Evolutionary conservation across 2,113 vertebrate genomes (phyloP), one percentile per base, ranked within the genome.

Genomic region (Lepidothrix coronata): DNA sequence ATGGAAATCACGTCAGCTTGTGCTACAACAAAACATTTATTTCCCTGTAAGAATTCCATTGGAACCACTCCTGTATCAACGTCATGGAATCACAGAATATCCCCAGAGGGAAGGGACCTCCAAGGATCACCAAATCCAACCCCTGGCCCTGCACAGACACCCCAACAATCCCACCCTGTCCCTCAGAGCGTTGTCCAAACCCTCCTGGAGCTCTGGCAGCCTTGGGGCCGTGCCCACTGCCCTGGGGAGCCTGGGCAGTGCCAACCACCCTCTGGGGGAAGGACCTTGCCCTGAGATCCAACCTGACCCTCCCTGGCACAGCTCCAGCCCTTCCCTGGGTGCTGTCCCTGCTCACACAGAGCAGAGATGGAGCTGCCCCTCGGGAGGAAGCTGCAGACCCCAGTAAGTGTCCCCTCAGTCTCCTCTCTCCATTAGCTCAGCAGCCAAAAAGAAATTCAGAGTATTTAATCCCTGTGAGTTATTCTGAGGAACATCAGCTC

Each of bases 271-370:
- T 41, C 62, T 41, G 62, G 61, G 74, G 28, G 20, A 54, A 7
- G 71, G 41, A 4, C 25, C 55, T 62, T 75, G 3, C 21, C 70
- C 41, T 61, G 14, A 61, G 0, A 0, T 11, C 55, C 71, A 48
- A 1, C 55, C 54, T 3, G 12, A 25, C 11, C 1, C 2, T 37
- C 31, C 33, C 37, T 52, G 46, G 0, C 54, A 2, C n/a, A 76
- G 39, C 54, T 54, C 88, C 55, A 55, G 63, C 55, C 1, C 0
- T 28, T 55, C 25, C 63, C 63, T 31, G 46, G 19, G 3, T 9
- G 5, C 55, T 43, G 35, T 11, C 25, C 41, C 55, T 90, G 48
- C 25, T 30, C 68, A 13, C 33, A 20, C 14, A 24, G 39, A 70
- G 41, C 88, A 90, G 63, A 55, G 48, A 35, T 16, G 0, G 70